Evolutionary conservation across 2,797 vertebrate genomes (phyloP).

Genomic region (Synanceia verrucosa): DNA sequence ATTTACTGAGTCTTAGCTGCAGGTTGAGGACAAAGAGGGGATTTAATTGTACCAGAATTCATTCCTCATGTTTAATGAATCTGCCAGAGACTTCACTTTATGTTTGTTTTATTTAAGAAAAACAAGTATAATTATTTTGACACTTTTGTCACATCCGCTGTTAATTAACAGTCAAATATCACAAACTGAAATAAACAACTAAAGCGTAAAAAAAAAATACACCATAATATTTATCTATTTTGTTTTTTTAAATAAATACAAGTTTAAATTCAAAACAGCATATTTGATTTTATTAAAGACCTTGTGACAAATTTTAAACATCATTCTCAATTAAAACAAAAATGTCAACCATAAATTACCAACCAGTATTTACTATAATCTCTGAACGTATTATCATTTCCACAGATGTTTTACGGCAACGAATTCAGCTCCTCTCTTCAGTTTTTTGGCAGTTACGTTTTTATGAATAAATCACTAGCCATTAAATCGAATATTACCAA

Average conservation of each 20-base stretch:
- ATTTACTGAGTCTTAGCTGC: background rate
- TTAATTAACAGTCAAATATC: background rate
- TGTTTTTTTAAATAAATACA: no score
- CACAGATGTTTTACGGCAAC: background rate
- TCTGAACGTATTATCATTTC: no score
- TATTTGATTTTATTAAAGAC: background rate
- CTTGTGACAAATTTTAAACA: background rate
- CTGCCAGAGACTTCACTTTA: background rate
- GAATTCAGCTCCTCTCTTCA: background rate
- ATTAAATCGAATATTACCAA: background rate
- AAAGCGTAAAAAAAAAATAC: no score
- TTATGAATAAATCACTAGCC: background rate
- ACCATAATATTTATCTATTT: no score
- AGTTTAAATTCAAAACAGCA: background rate
- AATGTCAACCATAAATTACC: background rate
- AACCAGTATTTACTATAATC: no score
- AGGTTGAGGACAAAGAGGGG: background rate
- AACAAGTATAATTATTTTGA: background rate
- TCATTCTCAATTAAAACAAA: background rate
- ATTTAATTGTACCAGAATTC: background rate
- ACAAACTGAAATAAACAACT: background rate
- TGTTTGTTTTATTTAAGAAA: conserved; percentile 15
- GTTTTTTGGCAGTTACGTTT: background rate
- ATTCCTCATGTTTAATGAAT: background rate
- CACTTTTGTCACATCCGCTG: background rate